Conservation (phyloP, 2,888 invertebrate genomes). For the Xestia ashworthii region DNA sequence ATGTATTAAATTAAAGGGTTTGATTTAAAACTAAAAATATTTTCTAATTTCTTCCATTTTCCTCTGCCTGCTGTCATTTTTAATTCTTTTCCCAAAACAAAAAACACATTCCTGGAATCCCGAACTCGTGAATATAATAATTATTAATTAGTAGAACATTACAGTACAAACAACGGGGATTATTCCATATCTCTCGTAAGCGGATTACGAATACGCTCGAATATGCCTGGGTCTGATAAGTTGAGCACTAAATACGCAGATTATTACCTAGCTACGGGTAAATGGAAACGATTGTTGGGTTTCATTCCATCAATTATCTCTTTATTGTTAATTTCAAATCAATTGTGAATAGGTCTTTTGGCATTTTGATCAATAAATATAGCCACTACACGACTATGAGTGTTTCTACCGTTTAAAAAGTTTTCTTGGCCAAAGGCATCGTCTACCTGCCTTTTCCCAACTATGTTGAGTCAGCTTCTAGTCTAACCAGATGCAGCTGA, state of each 20-base stretch:
- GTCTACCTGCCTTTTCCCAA: too few relatives aligned
- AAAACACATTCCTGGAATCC: neutral
- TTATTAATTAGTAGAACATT: conserved; percentile 19
- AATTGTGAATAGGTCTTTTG: neutral
- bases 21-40: too few relatives aligned
- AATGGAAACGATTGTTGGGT: conserved; percentile 2
- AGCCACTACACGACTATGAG: too few relatives aligned
- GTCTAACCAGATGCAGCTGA: too few relatives aligned
- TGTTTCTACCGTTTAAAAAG: neutral
- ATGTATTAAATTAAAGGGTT: too few relatives aligned
- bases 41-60: too few relatives aligned
- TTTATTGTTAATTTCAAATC: neutral
- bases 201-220: conserved; percentile 40
- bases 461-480: too few relatives aligned
- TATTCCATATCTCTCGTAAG: conserved; percentile 37
- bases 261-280: conserved; percentile 23
- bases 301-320: neutral
- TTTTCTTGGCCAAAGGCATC: neutral
- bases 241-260: conserved; percentile 14
- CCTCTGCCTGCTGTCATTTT: too few relatives aligned
- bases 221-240: conserved; percentile 27
- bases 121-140: neutral
- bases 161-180: conserved; percentile 25
- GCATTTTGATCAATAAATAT: neutral
- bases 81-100: too few relatives aligned